phyloP scores from a whole-genome alignment of 2,113 vertebrate species.

The human (Homo sapiens) region DNA sequence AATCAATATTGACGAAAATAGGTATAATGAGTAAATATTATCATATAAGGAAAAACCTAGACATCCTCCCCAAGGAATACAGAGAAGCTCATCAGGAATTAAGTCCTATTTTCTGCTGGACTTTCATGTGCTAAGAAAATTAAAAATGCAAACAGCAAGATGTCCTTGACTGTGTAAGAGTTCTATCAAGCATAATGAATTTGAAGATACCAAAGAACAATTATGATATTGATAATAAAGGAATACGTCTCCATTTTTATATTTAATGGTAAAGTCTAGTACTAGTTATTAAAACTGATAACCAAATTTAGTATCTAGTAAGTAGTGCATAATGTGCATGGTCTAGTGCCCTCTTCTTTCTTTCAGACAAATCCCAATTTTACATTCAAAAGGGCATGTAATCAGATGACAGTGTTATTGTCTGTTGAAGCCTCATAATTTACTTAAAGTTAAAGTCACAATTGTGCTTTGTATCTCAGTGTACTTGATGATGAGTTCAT shows the following conservation, averaged over 20 bases:
- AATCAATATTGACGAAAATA: conserved; percentile 55
- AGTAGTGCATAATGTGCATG: not conserved
- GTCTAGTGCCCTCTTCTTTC: not conserved
- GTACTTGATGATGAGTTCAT: not conserved
- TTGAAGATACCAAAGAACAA: conserved; percentile 47
- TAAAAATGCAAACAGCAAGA: conserved; percentile 40
- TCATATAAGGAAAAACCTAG: not conserved
- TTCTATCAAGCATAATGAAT: conserved; percentile 50
- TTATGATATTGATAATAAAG: conserved; percentile 50
- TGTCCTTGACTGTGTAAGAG: conserved; percentile 33
- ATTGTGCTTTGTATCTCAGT: not conserved
- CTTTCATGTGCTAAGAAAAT: conserved; percentile 53
- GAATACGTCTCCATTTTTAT: conserved; percentile 33
- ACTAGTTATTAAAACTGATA: conserved; percentile 49
- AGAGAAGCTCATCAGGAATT: not conserved
- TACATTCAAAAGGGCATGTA: not conserved
- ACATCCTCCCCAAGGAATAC: not conserved
- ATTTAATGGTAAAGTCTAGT: not conserved
- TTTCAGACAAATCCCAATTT: conserved; percentile 23
- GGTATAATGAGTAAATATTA: conserved; percentile 37
- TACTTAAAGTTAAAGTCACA: conserved; percentile 14
- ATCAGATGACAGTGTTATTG: conserved; percentile 1
- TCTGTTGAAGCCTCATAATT: conserved; percentile 34
- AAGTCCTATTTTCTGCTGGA: not conserved
- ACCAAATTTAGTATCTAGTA: conserved; percentile 8